Evolutionary conservation across 1,140 invertebrate genomes (phyloP).

Genomic region (Rhopalosiphum padi): DNA sequence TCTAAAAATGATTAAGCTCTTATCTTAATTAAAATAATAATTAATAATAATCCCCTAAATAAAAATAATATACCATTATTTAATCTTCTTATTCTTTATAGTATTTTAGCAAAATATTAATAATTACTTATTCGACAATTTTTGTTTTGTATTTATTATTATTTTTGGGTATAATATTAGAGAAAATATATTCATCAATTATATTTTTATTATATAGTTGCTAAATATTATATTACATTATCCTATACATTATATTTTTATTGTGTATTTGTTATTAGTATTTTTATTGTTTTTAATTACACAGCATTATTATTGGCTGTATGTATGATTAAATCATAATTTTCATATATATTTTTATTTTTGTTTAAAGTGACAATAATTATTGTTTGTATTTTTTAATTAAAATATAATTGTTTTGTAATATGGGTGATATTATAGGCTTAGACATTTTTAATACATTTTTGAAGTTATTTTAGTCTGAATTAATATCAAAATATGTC

Average conservation of each 20-base stretch:
- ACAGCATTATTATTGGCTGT: constrained; percentile 23
- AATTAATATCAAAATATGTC: constrained; percentile 46
- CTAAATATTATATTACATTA: not conserved
- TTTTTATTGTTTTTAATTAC: not conserved
- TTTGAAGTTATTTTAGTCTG: constrained; percentile 39
- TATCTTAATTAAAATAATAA: not conserved
- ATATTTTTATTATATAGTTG: constrained; percentile 48
- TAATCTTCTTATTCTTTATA: constrained; percentile 3
- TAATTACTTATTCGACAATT: constrained; percentile 38
- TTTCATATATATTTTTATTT: constrained; percentile 28
- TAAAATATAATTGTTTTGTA: constrained; percentile 17
- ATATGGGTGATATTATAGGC: constrained; percentile 33
- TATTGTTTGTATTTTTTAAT: constrained; percentile 42
- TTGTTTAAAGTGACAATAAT: constrained; percentile 34
- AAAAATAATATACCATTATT: constrained; percentile 26
- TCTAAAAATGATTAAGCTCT: not conserved
- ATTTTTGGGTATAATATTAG: constrained; percentile 36
- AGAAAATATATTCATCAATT: constrained; percentile 20
- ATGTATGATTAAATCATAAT: not conserved
- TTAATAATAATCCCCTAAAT: not conserved
- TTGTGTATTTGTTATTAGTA: constrained; percentile 8
- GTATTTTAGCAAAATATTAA: constrained; percentile 40
- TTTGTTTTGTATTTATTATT: constrained; percentile 17
- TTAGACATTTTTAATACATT: not conserved
- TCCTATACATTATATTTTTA: constrained; percentile 32